Evolutionary conservation across 1,140 invertebrate species (phyloP).

Genomic region (Chionoecetes opilio): DNA sequence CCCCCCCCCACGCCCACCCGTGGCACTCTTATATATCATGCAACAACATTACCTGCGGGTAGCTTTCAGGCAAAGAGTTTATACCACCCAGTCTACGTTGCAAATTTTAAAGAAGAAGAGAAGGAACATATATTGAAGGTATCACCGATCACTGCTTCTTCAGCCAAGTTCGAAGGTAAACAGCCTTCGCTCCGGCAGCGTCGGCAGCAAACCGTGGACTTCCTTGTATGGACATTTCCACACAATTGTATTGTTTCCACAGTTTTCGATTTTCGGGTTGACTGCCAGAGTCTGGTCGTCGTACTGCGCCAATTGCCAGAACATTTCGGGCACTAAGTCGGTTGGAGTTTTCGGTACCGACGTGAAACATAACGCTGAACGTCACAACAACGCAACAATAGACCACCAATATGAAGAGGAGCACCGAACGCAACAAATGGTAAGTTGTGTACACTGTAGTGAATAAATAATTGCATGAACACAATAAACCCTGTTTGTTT

Average conservation of each 20-base stretch:
- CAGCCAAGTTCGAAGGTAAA: not conserved
- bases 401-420: not conserved
- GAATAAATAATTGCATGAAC: too few species aligned
- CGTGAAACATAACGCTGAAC: not conserved
- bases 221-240: not conserved
- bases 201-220: not conserved
- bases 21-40: too few species aligned
- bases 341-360: not conserved
- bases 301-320: not conserved
- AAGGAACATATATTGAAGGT: not conserved
- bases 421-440: not conserved
- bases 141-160: not conserved
- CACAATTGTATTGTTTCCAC: not conserved
- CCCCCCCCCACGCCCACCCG: too few species aligned
- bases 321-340: not conserved
- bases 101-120: too few species aligned
- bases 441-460: not conserved
- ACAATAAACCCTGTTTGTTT: too few species aligned
- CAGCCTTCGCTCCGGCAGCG: not conserved
- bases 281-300: not conserved
- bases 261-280: slow-evolving; percentile 2
- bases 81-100: too few species aligned
- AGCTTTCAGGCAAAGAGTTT: too few species aligned
- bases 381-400: not conserved
- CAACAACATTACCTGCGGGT: too few species aligned